A percentile compares a stretch with the other conserved stretches of the same genome.
Evolutionary conservation across 2,888 invertebrate genomes (phyloP).

Genomic region (Eupelmus urozonus): DNA sequence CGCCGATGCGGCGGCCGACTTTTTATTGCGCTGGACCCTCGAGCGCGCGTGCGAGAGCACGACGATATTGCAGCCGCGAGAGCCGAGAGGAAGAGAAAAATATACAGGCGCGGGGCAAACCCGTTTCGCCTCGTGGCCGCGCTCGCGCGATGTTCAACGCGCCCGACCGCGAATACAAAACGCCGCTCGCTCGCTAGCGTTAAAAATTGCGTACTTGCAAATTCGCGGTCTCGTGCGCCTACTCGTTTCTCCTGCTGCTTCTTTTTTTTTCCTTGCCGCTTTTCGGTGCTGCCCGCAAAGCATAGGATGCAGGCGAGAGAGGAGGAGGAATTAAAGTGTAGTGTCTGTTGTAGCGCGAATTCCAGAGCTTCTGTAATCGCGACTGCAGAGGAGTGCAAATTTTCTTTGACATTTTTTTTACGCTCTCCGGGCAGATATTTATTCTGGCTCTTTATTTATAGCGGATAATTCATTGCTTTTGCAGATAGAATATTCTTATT

Average conservation of each 20-base stretch:
- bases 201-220: slow-evolving; percentile 48
- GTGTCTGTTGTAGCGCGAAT: too few species aligned
- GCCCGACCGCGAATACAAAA: slow-evolving; percentile 41
- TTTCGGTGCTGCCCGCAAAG: slow-evolving; percentile 20
- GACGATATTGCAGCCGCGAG: not conserved
- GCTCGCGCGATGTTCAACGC: slow-evolving; percentile 3
- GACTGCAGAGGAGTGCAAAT: too few species aligned
- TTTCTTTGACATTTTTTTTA: too few species aligned
- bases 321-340: slow-evolving; percentile 15
- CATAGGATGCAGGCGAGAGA: not conserved
- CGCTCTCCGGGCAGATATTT: too few species aligned
- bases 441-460: too few species aligned
- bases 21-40: slow-evolving; percentile 40
- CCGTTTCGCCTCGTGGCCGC: slow-evolving; percentile 27
- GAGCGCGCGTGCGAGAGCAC: not conserved
- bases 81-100: not conserved
- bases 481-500: too few species aligned
- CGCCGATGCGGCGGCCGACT: slow-evolving; percentile 1
- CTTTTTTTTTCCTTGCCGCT: not conserved
- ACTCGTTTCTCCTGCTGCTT: not conserved
- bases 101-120: slow-evolving; percentile 30
- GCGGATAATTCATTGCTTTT: too few species aligned
- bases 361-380: too few species aligned
- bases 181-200: slow-evolving; percentile 2
- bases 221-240: slow-evolving; percentile 17